A percentile compares a stretch with the other conserved stretches of the same genome.
phyloP scores from a whole-genome alignment of 2,888 invertebrate species.

The Drosophila anceps region DNA sequence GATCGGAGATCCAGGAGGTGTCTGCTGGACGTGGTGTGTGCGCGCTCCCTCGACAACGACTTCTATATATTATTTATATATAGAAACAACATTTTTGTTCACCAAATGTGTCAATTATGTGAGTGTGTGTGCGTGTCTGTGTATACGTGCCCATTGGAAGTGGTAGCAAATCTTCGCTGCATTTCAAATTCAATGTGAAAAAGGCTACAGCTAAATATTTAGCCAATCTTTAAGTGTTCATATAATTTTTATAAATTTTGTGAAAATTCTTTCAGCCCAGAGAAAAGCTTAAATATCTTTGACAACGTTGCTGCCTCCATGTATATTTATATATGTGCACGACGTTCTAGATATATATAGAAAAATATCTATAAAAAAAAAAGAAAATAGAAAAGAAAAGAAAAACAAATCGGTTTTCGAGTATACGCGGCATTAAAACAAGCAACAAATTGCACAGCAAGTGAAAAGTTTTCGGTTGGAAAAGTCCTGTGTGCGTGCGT shows the following conservation, averaged over 20 bases:
- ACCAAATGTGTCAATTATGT: slow-evolving; percentile 59
- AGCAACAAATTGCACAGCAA: slow-evolving; percentile 31
- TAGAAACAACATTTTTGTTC: slow-evolving; percentile 59
- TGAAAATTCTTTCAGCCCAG: slow-evolving; percentile 38
- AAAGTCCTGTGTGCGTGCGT: slow-evolving; percentile 50
- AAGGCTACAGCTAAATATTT: slow-evolving; percentile 24
- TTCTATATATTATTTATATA: slow-evolving; percentile 76
- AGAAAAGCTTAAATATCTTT: slow-evolving; percentile 42
- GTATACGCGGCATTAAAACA: slow-evolving; percentile 53
- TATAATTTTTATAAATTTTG: slow-evolving; percentile 33
- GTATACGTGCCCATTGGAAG: slow-evolving; percentile 43
- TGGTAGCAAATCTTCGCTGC: slow-evolving; percentile 47
- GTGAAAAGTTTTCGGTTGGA: slow-evolving; percentile 20
- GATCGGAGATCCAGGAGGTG: slow-evolving; percentile 85
- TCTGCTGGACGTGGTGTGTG: slow-evolving; percentile 81
- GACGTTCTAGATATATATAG: slow-evolving; percentile 73
- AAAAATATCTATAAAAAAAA: neutral
- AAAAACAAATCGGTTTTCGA: slow-evolving; percentile 55
- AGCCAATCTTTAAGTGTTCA: slow-evolving; percentile 18
- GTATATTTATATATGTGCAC: slow-evolving; percentile 38
- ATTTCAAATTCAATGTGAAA: slow-evolving; percentile 38
- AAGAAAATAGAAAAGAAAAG: slow-evolving; percentile 33
- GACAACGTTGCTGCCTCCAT: slow-evolving; percentile 44
- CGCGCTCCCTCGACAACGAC: slow-evolving; percentile 68
- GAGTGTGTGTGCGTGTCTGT: slow-evolving; percentile 35